Evolutionary conservation across 2,113 vertebrate species (phyloP).

Genomic region (Collichthys lucidus): DNA sequence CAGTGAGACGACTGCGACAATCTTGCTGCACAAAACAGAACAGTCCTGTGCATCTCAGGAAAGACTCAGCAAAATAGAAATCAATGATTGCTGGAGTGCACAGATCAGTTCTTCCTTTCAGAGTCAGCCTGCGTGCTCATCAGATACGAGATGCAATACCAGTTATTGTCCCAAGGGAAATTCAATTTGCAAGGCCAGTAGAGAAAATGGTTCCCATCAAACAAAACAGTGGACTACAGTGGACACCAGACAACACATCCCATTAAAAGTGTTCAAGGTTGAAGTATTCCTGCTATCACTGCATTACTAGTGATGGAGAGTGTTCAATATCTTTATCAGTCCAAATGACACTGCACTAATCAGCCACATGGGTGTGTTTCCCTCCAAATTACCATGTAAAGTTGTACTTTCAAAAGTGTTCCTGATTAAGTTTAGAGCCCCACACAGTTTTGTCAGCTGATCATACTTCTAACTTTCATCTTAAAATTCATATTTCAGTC

Average conservation of each 20-base stretch:
- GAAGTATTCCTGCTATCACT: not conserved
- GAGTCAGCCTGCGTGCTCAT: constrained; percentile 36
- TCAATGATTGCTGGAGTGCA: constrained; percentile 55
- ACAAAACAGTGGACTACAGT: not conserved
- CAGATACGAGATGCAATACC: constrained; percentile 36
- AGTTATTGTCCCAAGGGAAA: constrained; percentile 54
- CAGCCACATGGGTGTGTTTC: not conserved
- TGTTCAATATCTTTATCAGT: not conserved
- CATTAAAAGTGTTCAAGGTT: constrained; percentile 14
- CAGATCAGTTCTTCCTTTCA: constrained; percentile 48
- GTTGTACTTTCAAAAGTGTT: too few species aligned
- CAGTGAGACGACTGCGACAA: constrained; percentile 27
- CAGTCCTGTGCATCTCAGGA: constrained; percentile 20
- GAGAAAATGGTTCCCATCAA: constrained; percentile 44
- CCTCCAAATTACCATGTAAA: not conserved
- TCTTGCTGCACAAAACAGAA: constrained; percentile 14
- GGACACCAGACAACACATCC: not conserved
- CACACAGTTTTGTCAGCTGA: not conserved
- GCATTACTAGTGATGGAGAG: not conserved
- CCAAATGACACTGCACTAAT: not conserved
- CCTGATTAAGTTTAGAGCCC: not conserved
- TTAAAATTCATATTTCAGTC: not conserved
- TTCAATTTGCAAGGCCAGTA: constrained; percentile 48
- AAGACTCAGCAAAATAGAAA: constrained; percentile 51
- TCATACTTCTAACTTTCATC: not conserved